Evolutionary conservation across 2,113 vertebrate genomes (phyloP), one percentile per base, ranked within the genome.

Genomic region (Leuciscus idus): DNA sequence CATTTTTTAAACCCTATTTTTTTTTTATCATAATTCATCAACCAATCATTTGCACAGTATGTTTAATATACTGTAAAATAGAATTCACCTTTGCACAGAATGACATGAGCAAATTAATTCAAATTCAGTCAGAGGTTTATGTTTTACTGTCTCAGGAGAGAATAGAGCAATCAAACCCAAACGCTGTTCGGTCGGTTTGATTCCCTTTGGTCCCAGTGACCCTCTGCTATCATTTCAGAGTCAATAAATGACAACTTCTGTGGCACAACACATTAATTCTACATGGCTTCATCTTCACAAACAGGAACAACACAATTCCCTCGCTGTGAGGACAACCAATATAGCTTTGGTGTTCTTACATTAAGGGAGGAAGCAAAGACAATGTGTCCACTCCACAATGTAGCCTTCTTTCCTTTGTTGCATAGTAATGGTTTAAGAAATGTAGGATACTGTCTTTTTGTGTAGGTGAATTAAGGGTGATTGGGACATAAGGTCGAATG

Each of bases 181-280:
- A 75, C 15, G 12, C n/a, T 52, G 46, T 26, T n/a, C 12, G 13
- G 0, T 76, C 1, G 13, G 36, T 48, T 62, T 23, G 59, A 30
- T 23, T 84, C 30, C 30, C 23, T 43, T 21, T 68, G 50, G 66
- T 62, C 43, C 61, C 52, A n/a, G 36, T 62, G 64, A 28, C 66
- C 26, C 79, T 21, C 62, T 33, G 83, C 89, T 92, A 94, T 94
- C 92, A 93, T 92, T 87, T 88, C 81, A 68, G 36, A 90, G 92
- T 94, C 87, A 90, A 94, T 94, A 92, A 91, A 87, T 79, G 92
- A 90, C 87, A 87, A 87, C 83, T 87, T 68, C 33, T 85, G 91
- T 93, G 92, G 92, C 93, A 92, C 89, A 88, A 87, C 91, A 81
- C 87, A 92, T 94, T 93, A 93, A 61, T 92, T 90, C 91, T 85